Base-by-base conservation (phyloP, 2,113 vertebrate species). In the Misgurnus anguillicaudatus region DNA sequence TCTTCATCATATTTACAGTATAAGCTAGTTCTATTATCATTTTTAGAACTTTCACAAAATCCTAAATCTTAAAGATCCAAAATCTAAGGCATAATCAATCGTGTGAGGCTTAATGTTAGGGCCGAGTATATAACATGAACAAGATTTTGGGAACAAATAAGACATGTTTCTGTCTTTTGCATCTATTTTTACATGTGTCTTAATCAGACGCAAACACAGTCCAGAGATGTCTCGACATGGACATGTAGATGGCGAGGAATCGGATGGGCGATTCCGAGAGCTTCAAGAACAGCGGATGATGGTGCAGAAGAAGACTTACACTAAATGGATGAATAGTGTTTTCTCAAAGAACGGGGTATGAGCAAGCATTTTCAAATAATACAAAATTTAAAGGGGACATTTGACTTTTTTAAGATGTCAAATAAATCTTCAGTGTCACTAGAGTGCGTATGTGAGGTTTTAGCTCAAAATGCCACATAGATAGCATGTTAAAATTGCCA, bases 301-400 rank as follows among this genome's bases (percentile, higher is more conserved):
- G 3, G 93, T 96, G 86, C 96, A 98, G 89, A 95, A 97, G 89
- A 97, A 97, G 85, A 98, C 95, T 48, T 98, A 95, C 88, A 96
- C 95, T 83, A 97, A 96, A 62, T 97, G 96, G 95, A 94, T 98
- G 88, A 97, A 98, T 87, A 96, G 92, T 0, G 36, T 96, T 85
- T 96, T 95, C 90, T 75, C 75, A 77, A 94, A 91, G 21, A 89
- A 91, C 80, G 77, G 86, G 88, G 96, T 96, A 87, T 79, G 90
- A 77, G 91, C 85, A 51, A 55, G 9, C 42, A 48, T 31, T 61
- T 39, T 16, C 60, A 42, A 36, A 7, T 31, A 41, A n/a, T 77
- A 14, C 36, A 39, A 10, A 57, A 71, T 17, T 38, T 31, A 69
- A 6, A 31, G 24, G 24, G 24, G 24, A 31, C 24, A 31, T 31